Conservation (phyloP, 2,888 invertebrate genomes). For the Hofmannophila pseudospretella region DNA sequence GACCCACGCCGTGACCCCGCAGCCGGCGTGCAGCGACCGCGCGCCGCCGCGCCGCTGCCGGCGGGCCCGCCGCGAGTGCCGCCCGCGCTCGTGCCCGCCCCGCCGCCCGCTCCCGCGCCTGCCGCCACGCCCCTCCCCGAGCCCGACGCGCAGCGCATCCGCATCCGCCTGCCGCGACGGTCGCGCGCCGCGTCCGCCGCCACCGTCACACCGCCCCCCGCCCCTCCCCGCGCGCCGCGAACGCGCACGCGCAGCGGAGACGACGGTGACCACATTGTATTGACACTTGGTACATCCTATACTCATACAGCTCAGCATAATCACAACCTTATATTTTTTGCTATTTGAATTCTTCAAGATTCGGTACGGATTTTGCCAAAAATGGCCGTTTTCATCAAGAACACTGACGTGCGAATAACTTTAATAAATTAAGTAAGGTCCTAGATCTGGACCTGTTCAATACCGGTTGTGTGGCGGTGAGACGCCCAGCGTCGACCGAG, state of each 20-base stretch:
- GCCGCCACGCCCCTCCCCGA: conserved; percentile 24
- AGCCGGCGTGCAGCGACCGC: conserved; percentile 62
- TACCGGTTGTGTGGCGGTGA: too few relatives aligned
- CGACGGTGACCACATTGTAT: conserved; percentile 48
- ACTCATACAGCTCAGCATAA: too few relatives aligned
- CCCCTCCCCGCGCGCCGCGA: conserved; percentile 23
- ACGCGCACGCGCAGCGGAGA: conserved; percentile 40
- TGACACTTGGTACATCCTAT: too few relatives aligned
- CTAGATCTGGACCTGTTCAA: too few relatives aligned
- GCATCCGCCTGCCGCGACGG: conserved; percentile 49
- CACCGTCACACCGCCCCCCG: conserved; percentile 14
- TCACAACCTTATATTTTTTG: too few relatives aligned
- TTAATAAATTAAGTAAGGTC: too few relatives aligned
- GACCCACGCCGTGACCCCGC: not conserved
- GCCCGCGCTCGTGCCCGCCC: conserved; percentile 15
- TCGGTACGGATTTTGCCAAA: too few relatives aligned
- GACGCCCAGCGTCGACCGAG: too few relatives aligned
- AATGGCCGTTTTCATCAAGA: too few relatives aligned
- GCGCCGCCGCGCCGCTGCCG: conserved; percentile 72
- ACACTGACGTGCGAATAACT: too few relatives aligned
- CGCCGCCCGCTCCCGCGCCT: conserved; percentile 15
- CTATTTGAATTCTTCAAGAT: too few relatives aligned
- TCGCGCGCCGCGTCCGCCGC: conserved; percentile 44
- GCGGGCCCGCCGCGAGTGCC: conserved; percentile 10
- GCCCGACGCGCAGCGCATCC: conserved; percentile 40